Base-by-base conservation (phyloP, 2,888 invertebrate species). In the Trichacis sp. region DNA sequence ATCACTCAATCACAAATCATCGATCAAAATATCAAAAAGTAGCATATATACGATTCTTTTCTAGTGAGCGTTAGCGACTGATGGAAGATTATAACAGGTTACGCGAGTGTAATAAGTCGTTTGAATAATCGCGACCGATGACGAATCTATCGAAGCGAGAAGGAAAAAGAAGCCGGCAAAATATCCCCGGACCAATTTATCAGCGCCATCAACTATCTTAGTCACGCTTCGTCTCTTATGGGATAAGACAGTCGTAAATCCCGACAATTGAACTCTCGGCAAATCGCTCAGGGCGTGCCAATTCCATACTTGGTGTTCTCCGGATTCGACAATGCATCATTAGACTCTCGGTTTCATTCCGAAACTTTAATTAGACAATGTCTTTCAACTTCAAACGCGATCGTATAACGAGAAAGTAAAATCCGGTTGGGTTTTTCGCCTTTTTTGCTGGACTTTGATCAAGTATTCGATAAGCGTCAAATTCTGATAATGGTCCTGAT, bases 201-300 rank as follows among this genome's bases (percentile, higher is more conserved):
- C 33, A 55, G 56, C 46, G 66, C 56, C 65, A 45, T 59, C 56
- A 54, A 66, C 58, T 63, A 51, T 42, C 29, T 69, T 66, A 54
- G 66, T 66, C 63, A 69, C 62, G 64, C 63, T 61, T 54, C 57
- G 57, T 46, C 60, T 60, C 53, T 50, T 53, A 14, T 42, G 11
- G 47, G 49, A 53, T 53, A 52, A 56, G 43, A 49, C 53, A 40
- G 45, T 60, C 50, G 53, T 60, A 64, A 60, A 60, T 64, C 55
- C 59, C 55, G 45, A 48, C 52, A 38, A 59, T 64, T 54, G 52
- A 58, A 59, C 56, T 47, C 55, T 64, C 46, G 24, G 45, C 49
- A 20, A 29, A 58, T 49, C 54, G 48, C 42, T 18, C 9, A 19
- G 14, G 64, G 24, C 64, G 50, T 60, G 50, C 64, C 64, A 59